Percentiles rank a stretch among this genome's conserved stretches.
Conservation (phyloP, 2,797 vertebrate genomes). For the Chaenodraco wilsoni region DNA sequence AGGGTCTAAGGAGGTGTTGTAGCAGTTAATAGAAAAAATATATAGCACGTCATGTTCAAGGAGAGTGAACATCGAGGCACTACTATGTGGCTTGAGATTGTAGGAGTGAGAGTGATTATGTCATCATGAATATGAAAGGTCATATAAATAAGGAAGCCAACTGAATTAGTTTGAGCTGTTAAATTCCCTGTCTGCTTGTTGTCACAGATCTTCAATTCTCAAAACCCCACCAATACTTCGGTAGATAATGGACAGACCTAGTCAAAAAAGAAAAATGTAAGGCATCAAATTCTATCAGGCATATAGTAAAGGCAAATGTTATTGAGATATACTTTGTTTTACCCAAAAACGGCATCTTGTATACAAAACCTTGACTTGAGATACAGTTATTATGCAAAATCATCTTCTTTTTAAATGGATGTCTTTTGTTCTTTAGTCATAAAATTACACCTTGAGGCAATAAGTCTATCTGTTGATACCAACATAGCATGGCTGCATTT, state of each 20-base stretch:
- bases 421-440: background rate
- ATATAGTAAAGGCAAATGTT: background rate
- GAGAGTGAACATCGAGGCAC: background rate
- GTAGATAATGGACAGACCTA: background rate
- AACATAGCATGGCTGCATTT: background rate
- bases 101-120: background rate
- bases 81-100: background rate
- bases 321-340: background rate
- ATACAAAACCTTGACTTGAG: background rate
- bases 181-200: background rate
- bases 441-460: background rate
- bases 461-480: background rate
- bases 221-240: background rate
- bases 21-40: background rate
- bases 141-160: background rate
- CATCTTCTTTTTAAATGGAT: background rate
- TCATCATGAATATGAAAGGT: background rate
- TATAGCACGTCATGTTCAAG: background rate
- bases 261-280: background rate
- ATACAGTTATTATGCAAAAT: background rate
- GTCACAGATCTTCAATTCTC: background rate
- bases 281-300: background rate
- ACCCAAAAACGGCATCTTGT: background rate
- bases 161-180: background rate
- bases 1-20: conserved; percentile 1